Percentiles rank a stretch among this genome's conserved stretches.
These are phyloP conservation scores for Neodontobutis hainanensis DNA, from an alignment of 2,113 vertebrate species.

Conservation along the genomic window DNA sequence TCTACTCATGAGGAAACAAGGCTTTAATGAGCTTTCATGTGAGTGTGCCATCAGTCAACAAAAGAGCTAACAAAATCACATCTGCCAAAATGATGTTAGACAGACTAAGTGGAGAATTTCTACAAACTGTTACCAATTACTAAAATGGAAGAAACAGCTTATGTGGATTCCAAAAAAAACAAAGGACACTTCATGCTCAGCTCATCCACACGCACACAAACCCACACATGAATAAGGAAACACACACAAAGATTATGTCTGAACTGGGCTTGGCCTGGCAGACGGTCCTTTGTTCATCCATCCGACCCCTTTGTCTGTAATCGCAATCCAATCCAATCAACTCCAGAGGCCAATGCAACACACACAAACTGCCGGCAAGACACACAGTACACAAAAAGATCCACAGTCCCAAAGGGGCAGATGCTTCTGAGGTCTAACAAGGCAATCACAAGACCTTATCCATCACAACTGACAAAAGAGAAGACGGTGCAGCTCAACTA, in stretches of 20 bases:
- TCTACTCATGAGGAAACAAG: too few relatives aligned
- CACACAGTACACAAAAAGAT: slow-evolving; percentile 13
- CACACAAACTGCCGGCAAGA: slow-evolving; percentile 14
- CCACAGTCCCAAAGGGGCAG: slow-evolving; percentile 31
- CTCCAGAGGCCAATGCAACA: slow-evolving; percentile 8
- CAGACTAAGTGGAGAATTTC: neutral
- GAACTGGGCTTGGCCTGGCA: slow-evolving; percentile 12
- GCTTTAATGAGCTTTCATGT: too few relatives aligned
- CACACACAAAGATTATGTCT: slow-evolving; percentile 12
- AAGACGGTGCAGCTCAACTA: neutral
- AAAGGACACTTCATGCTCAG: neutral
- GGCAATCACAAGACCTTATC: slow-evolving; percentile 52
- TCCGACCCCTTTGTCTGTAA: slow-evolving; percentile 39
- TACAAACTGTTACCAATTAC: neutral
- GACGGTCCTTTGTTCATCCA: slow-evolving; percentile 41
- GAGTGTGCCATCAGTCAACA: neutral
- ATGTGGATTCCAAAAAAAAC: neutral
- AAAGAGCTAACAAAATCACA: neutral
- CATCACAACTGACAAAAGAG: slow-evolving; percentile 40
- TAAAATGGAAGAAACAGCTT: neutral
- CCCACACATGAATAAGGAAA: slow-evolving; percentile 5
- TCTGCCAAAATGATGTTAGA: neutral
- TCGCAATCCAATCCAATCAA: slow-evolving; percentile 58
- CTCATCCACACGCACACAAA: neutral
- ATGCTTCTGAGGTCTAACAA: slow-evolving; percentile 53